phyloP scores from a whole-genome alignment of 2,797 vertebrate species.

The Cryptoprocta ferox region DNA sequence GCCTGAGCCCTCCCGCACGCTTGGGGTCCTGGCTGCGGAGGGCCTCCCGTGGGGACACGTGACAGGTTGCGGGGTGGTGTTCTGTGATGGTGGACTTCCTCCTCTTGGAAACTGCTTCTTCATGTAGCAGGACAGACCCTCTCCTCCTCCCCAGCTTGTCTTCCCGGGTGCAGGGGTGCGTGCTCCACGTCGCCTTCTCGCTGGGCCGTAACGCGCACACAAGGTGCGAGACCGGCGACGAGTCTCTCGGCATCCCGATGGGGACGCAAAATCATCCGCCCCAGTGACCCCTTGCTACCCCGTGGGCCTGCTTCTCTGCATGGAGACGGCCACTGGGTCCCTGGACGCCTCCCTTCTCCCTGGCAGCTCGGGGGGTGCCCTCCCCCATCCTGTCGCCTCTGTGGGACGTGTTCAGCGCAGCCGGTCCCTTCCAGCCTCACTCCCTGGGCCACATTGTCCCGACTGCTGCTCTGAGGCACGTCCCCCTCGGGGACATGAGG shows the following conservation, averaged over 20 bases:
- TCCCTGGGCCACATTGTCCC: neutral
- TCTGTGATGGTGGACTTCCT: neutral
- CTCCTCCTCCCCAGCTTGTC: neutral
- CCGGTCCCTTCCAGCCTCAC: neutral
- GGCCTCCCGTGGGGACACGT: neutral
- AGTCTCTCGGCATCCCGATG: too few species aligned
- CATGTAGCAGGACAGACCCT: neutral
- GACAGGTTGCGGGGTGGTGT: neutral
- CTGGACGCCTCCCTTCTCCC: too few species aligned
- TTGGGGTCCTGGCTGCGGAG: neutral
- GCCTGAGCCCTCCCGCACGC: neutral
- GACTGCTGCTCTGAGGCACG: neutral
- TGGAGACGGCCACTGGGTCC: neutral
- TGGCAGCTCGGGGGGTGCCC: accelerated
- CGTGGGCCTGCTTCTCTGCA: neutral
- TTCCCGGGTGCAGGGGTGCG: neutral
- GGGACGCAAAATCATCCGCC: neutral
- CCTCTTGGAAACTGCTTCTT: neutral
- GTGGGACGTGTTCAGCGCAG: neutral
- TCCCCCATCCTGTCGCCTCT: neutral
- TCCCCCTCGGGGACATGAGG: neutral
- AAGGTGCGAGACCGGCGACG: too few species aligned
- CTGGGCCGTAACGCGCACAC: too few species aligned
- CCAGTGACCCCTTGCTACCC: neutral
- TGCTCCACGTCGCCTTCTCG: too few species aligned